Conservation (phyloP, 2,797 vertebrate genomes). For the Peromyscus aztecus region DNA sequence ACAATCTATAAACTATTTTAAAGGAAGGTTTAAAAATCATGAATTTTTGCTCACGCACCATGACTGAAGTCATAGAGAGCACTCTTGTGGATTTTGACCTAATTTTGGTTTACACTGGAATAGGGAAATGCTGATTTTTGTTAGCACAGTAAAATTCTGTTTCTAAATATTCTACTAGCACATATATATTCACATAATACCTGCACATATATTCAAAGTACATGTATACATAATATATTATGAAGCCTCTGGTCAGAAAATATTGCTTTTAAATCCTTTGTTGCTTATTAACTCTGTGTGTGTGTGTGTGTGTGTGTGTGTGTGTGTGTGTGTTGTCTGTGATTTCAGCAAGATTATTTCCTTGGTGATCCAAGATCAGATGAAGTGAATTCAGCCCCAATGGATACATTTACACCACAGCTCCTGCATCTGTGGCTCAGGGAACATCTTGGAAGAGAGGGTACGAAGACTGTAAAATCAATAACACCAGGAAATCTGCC, state of each 20-base stretch:
- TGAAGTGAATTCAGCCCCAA: not conserved
- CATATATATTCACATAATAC: not conserved
- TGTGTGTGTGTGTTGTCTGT: not conserved
- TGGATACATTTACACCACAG: not conserved
- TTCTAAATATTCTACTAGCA: conserved; percentile 13
- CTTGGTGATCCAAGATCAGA: not conserved
- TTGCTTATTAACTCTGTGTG: not conserved
- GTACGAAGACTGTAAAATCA: not conserved
- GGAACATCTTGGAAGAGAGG: not conserved
- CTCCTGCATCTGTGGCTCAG: not conserved
- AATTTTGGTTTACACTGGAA: conserved; percentile 33
- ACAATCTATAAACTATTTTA: not conserved
- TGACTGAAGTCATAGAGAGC: not conserved
- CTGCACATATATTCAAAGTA: not conserved
- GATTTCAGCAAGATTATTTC: conserved; percentile 45
- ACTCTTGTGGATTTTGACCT: conserved; percentile 2
- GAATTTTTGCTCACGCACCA: not conserved
- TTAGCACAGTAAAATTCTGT: not conserved
- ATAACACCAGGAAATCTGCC: not conserved
- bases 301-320: not conserved
- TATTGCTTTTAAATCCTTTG: conserved; percentile 21
- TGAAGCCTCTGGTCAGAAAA: not conserved
- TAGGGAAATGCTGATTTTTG: conserved; percentile 32
- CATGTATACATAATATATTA: not conserved
- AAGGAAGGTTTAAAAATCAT: not conserved